phyloP scores from a whole-genome alignment of 2,113 vertebrate genomes.

The Muscicapa adusta region DNA sequence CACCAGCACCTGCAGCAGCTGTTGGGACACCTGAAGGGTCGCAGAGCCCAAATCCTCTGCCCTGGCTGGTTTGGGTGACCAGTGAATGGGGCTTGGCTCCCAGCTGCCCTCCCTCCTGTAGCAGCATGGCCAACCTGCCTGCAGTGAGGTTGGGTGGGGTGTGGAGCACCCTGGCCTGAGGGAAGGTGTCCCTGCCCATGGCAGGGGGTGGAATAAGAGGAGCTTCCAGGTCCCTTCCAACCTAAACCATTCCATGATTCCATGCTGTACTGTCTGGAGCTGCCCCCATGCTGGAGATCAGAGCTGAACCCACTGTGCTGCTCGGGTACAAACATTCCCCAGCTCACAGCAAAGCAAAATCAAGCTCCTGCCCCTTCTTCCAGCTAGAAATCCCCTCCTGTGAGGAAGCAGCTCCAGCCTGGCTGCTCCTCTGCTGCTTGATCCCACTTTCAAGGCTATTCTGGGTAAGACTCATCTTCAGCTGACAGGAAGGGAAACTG shows the following conservation, averaged over 20 bases:
- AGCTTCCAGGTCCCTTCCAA: background rate
- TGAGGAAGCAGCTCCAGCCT: background rate
- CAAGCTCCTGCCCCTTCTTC: background rate
- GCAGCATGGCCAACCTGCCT: background rate
- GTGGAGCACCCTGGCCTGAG: background rate
- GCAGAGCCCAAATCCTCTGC: background rate
- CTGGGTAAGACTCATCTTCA: background rate
- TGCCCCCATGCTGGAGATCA: rapidly evolving
- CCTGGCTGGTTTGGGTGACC: rapidly evolving
- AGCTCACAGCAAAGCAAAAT: background rate
- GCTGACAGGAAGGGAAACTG: background rate
- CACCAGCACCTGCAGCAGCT: background rate
- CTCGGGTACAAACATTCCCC: background rate
- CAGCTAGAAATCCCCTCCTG: background rate
- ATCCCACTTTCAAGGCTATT: background rate
- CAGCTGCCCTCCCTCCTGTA: background rate
- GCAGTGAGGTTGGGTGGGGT: background rate
- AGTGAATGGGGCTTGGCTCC: rapidly evolving
- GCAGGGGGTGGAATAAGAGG: background rate
- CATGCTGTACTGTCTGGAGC: background rate
- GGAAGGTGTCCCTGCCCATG: background rate
- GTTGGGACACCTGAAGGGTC: rapidly evolving
- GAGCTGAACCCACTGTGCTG: background rate
- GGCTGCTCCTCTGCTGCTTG: background rate
- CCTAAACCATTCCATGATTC: background rate